phyloP scores from a whole-genome alignment of 2,797 vertebrate species.

The Carapus acus region DNA sequence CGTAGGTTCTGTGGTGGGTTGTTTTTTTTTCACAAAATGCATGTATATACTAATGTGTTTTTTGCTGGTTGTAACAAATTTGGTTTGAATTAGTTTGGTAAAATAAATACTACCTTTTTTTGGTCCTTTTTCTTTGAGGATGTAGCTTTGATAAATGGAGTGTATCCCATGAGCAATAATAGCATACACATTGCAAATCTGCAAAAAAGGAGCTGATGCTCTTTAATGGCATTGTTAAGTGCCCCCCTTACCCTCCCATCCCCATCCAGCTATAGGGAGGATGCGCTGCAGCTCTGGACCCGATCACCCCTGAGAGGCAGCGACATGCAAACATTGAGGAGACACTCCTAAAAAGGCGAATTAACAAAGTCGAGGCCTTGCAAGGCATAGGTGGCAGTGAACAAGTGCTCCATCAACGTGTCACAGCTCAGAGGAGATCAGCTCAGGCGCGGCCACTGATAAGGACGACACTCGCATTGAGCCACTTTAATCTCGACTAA shows the following conservation, averaged over 20 bases:
- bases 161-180: too few relatives aligned
- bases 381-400: neutral
- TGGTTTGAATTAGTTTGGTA: too few relatives aligned
- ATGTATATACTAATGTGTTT: too few relatives aligned
- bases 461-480: slow-evolving; percentile 38
- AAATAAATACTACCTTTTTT: too few relatives aligned
- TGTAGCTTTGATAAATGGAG: too few relatives aligned
- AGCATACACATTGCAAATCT: too few relatives aligned
- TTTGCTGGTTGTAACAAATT: too few relatives aligned
- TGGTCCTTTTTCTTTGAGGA: too few relatives aligned
- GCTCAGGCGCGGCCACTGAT: slow-evolving; percentile 22
- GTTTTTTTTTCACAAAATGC: too few relatives aligned
- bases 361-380: slow-evolving; percentile 20
- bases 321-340: slow-evolving; percentile 14
- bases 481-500: slow-evolving; percentile 54
- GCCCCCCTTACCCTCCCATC: neutral
- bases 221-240: neutral
- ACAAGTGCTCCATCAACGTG: neutral
- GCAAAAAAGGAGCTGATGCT: neutral
- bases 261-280: too few relatives aligned
- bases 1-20: too few relatives aligned
- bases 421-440: slow-evolving; percentile 25
- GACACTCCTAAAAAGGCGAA: slow-evolving; percentile 20
- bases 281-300: too few relatives aligned
- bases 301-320: slow-evolving; percentile 11